Conservation (phyloP, 1,140 invertebrate genomes). For the Drosophila jambulina region DNA sequence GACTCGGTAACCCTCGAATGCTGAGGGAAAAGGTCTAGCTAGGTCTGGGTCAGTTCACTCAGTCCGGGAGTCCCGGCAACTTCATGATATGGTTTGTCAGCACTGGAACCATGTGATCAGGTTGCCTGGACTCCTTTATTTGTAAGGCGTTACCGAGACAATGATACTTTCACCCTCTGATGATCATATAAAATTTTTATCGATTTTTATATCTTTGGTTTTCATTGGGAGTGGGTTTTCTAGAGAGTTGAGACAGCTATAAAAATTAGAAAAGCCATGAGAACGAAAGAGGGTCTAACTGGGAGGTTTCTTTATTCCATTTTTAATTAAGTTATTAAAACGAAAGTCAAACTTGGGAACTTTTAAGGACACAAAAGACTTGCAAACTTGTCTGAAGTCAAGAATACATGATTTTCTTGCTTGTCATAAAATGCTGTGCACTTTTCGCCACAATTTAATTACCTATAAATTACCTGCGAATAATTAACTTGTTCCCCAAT, state of each 20-base stretch:
- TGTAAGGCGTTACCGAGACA: not conserved
- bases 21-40: slow-evolving; percentile 27
- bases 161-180: slow-evolving; percentile 22
- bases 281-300: not conserved
- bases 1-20: slow-evolving; percentile 33
- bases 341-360: no score
- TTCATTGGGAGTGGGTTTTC: not conserved
- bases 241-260: no score
- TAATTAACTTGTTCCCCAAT: not conserved
- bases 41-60: not conserved
- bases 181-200: slow-evolving; percentile 31
- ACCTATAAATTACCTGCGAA: not conserved
- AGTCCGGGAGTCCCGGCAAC: slow-evolving; percentile 38
- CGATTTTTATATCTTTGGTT: not conserved
- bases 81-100: slow-evolving; percentile 46
- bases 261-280: no score
- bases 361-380: no score
- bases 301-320: not conserved
- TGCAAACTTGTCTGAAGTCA: not conserved
- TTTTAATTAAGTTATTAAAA: not conserved
- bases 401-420: no score
- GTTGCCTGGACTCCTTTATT: slow-evolving; percentile 47
- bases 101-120: slow-evolving; percentile 43
- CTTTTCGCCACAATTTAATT: not conserved
- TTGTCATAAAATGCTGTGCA: not conserved